Conservation (phyloP, 2,797 vertebrate genomes). For the Molothrus ater region DNA sequence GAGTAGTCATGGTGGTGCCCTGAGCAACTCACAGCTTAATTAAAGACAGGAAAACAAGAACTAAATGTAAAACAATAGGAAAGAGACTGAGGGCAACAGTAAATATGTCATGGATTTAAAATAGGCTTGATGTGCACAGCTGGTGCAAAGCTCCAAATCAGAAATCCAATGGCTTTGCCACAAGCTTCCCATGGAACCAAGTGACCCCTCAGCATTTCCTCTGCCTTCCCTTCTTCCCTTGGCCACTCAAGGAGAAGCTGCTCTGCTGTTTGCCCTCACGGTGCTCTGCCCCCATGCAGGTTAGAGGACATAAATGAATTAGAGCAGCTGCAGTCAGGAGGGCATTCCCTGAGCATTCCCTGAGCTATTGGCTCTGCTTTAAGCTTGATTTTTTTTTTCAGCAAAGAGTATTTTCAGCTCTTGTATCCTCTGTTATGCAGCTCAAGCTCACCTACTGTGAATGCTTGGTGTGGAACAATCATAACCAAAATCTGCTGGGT, state of each 20-base stretch:
- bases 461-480: not conserved
- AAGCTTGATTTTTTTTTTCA: not conserved
- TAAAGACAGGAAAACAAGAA: slow-evolving; percentile 23
- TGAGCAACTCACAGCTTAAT: slow-evolving; percentile 28
- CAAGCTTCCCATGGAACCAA: not conserved
- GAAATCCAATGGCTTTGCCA: not conserved
- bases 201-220: not conserved
- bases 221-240: not conserved
- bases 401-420: not conserved
- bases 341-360: not conserved
- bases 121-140: not conserved
- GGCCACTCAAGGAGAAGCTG: not conserved
- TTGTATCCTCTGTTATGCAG: not conserved
- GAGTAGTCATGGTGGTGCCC: slow-evolving; percentile 6
- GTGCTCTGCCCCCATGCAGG: not conserved
- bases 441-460: not conserved
- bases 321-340: not conserved
- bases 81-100: not conserved
- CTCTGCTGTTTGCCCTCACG: not conserved
- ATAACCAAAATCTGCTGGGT: not conserved
- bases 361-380: not conserved
- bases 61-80: slow-evolving; percentile 38
- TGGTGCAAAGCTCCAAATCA: not conserved
- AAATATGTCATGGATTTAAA: slow-evolving; percentile 35
- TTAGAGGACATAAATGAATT: not conserved